These are phyloP conservation scores for Amphiprion percula DNA, from an alignment of 2,113 vertebrate species.

Conservation along the genomic window DNA sequence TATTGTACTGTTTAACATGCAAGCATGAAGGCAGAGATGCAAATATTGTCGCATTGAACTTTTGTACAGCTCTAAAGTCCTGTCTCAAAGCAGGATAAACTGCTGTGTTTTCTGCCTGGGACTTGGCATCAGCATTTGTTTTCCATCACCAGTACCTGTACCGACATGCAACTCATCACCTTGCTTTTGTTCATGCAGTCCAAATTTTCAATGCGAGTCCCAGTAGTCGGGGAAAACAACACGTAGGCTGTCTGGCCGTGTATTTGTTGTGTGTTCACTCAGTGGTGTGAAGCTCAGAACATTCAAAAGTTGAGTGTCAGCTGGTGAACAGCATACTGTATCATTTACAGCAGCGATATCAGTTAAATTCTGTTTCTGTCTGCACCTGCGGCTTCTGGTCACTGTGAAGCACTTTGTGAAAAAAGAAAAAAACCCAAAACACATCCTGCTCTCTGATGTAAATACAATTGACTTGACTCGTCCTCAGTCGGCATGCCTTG, in stretches of 20 bases:
- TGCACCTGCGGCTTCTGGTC: conserved; percentile 10
- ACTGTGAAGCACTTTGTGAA: conserved; percentile 16
- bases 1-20: too few relatives aligned
- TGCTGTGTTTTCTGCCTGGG: neutral
- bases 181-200: neutral
- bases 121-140: neutral
- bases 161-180: neutral
- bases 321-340: neutral
- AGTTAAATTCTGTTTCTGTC: conserved; percentile 20
- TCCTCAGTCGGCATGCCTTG: conserved; percentile 39
- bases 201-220: neutral
- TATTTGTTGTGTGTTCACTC: neutral
- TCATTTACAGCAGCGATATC: conserved; percentile 39
- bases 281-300: neutral
- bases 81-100: neutral
- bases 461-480: conserved; percentile 48
- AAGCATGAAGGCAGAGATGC: too few relatives aligned
- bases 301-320: neutral
- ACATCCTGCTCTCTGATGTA: conserved; percentile 23
- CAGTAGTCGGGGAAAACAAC: neutral
- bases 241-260: neutral
- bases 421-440: neutral
- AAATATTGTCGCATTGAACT: neutral
- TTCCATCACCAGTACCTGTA: neutral
- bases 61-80: neutral